Percentiles rank a stretch among this genome's conserved stretches.
Conservation (phyloP, 2,797 vertebrate genomes). For the Tarsius wallacei region DNA sequence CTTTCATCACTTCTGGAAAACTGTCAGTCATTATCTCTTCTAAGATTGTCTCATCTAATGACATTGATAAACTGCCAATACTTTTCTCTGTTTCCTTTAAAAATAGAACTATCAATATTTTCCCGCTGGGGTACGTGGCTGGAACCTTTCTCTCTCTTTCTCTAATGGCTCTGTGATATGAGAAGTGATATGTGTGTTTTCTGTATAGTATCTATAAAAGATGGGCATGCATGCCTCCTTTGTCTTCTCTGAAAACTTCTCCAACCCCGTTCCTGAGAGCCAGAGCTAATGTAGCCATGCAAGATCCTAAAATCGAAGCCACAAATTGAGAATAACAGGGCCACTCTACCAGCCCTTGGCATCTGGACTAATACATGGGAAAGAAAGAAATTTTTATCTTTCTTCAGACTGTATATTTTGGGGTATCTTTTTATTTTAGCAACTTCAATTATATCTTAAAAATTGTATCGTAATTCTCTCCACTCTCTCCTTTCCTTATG, state of each 20-base stretch:
- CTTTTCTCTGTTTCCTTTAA: neutral
- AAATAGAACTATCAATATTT: neutral
- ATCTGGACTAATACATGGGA: neutral
- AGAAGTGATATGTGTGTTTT: neutral
- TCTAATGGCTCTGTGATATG: neutral
- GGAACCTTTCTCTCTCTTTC: neutral
- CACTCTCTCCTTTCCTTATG: neutral
- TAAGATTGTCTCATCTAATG: neutral
- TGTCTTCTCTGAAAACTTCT: neutral
- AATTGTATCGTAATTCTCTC: neutral
- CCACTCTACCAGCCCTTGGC: neutral
- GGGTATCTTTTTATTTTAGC: neutral
- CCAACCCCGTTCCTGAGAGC: accelerated
- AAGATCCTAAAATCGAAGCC: neutral
- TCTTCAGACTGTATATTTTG: neutral
- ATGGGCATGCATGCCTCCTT: neutral
- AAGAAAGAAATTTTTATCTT: neutral
- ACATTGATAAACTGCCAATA: neutral
- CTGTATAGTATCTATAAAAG: conserved; percentile 29
- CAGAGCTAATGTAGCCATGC: neutral
- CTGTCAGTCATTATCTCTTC: neutral
- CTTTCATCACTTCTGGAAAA: neutral
- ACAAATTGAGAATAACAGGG: neutral
- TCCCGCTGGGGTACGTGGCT: neutral
- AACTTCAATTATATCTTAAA: neutral